Conservation (phyloP, 1,140 invertebrate species). For the Maniola jurtina region DNA sequence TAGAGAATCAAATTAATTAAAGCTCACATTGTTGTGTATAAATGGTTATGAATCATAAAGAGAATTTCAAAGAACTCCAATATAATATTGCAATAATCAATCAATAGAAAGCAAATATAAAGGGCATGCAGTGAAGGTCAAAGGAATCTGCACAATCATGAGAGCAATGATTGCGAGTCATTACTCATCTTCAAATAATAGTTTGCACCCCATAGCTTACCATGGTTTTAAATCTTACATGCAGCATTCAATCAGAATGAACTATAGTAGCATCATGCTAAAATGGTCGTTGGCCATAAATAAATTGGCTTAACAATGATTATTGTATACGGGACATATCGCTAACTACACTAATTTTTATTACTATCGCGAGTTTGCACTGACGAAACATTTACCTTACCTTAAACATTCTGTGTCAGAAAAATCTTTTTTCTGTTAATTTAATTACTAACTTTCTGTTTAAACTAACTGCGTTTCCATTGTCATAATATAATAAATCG, state of each 20-base stretch:
- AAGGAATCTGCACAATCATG: slow-evolving; percentile 70
- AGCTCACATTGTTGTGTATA: slow-evolving; percentile 14
- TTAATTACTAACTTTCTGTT: no score
- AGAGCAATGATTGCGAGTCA: slow-evolving; percentile 65
- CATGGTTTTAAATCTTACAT: slow-evolving; percentile 53
- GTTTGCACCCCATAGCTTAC: slow-evolving; percentile 74
- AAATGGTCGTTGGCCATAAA: background rate
- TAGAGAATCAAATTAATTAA: background rate
- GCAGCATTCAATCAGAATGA: slow-evolving; percentile 31
- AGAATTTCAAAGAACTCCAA: slow-evolving; percentile 5
- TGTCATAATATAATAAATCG: no score
- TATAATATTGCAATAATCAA: slow-evolving; percentile 40
- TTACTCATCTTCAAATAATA: slow-evolving; percentile 76
- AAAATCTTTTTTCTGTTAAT: no score
- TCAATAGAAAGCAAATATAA: slow-evolving; percentile 58
- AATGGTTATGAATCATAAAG: slow-evolving; percentile 12
- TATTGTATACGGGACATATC: background rate
- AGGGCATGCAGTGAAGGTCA: slow-evolving; percentile 54
- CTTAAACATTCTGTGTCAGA: no score
- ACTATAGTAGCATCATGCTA: slow-evolving; percentile 8
- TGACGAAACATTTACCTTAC: no score
- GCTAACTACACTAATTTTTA: background rate
- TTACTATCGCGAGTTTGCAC: no score
- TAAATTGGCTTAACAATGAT: background rate
- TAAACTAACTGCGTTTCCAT: no score